These are phyloP conservation scores for Podarcis siculus DNA, from an alignment of 2,797 vertebrate genomes.

Conservation along the genomic window DNA sequence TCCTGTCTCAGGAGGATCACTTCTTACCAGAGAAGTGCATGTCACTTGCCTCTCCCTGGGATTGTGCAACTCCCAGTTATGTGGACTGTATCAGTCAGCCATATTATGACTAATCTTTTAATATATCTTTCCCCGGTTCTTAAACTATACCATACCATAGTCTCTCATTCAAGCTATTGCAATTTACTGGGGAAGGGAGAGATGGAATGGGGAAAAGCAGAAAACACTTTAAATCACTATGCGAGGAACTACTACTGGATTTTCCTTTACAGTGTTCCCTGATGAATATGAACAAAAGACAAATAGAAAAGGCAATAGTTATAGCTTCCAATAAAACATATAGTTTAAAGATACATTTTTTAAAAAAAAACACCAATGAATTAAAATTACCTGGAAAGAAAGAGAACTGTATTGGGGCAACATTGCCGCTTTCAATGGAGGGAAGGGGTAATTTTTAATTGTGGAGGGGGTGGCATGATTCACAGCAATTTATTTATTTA, in stretches of 20 bases:
- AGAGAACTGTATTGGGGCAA: background rate
- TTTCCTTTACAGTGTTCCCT: background rate
- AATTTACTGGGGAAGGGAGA: background rate
- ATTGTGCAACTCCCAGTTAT: background rate
- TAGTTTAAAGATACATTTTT: background rate
- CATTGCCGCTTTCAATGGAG: background rate
- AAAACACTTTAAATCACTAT: background rate
- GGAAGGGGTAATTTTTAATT: too few relatives aligned
- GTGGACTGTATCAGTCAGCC: background rate
- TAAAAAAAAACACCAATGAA: background rate
- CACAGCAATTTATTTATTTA: background rate
- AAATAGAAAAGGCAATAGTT: background rate
- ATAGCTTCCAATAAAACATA: background rate
- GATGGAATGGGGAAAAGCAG: background rate
- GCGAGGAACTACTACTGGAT: background rate
- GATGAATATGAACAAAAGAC: background rate
- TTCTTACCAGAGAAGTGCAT: background rate
- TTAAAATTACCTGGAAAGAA: background rate
- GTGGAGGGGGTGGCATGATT: background rate
- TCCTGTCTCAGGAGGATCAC: background rate
- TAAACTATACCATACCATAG: background rate
- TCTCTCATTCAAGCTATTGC: background rate
- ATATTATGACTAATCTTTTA: background rate
- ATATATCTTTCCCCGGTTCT: background rate
- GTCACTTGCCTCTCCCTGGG: background rate